Conservation (phyloP, 1,140 invertebrate genomes). For the Hylaeus volcanicus region DNA sequence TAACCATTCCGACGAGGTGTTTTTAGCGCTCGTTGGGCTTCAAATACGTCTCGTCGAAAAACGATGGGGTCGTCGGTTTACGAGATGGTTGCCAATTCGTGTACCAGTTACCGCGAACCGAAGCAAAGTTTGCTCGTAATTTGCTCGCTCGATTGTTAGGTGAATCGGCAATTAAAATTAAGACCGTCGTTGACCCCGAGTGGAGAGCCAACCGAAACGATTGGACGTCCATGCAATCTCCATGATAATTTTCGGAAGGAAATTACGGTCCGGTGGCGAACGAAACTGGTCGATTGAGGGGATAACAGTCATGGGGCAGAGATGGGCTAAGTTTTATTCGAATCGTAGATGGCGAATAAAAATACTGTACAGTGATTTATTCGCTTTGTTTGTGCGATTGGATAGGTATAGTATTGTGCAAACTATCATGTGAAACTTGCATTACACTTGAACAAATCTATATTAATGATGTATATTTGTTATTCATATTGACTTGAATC, state of each 20-base stretch:
- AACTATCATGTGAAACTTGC: too few relatives aligned
- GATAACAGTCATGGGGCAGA: too few relatives aligned
- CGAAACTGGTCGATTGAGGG: neutral
- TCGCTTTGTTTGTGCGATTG: too few relatives aligned
- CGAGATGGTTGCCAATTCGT: conserved; percentile 2
- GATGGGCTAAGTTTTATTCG: too few relatives aligned
- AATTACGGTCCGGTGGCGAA: neutral
- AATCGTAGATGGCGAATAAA: too few relatives aligned
- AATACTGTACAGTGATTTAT: too few relatives aligned
- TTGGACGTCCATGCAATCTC: neutral
- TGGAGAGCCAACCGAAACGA: too few relatives aligned
- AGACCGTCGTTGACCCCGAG: neutral
- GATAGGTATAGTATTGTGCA: too few relatives aligned
- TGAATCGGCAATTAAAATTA: neutral
- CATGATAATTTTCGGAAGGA: neutral
- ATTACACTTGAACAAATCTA: too few relatives aligned
- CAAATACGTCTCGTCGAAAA: neutral
- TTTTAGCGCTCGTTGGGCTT: neutral
- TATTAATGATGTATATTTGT: too few relatives aligned
- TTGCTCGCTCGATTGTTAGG: neutral
- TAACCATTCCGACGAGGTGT: conserved; percentile 15
- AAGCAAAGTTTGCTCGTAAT: neutral
- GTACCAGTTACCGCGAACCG: neutral
- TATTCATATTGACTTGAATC: too few relatives aligned
- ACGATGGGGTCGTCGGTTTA: neutral